Conservation (phyloP, 2,888 invertebrate genomes). For the Drosophila quasianomalipes region DNA sequence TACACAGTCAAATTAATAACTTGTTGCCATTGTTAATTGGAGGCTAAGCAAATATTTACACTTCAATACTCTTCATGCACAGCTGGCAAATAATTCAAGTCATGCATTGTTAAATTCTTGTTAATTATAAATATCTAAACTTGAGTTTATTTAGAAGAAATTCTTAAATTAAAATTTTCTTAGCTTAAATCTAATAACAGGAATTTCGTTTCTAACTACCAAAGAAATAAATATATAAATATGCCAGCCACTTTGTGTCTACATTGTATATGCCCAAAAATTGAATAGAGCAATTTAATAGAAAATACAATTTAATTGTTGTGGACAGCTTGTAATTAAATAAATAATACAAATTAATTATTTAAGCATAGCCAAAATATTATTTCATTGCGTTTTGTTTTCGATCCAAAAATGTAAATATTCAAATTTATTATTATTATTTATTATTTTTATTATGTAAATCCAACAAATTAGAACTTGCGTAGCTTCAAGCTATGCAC, state of each 20-base stretch:
- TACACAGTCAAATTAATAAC: slow-evolving; percentile 44
- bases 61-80: slow-evolving; percentile 28
- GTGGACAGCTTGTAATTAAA: not conserved
- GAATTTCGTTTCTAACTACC: not conserved
- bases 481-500: not conserved
- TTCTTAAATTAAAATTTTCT: not conserved
- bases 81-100: slow-evolving; percentile 13
- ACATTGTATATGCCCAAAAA: too few relatives aligned
- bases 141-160: not conserved
- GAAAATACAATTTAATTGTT: too few relatives aligned
- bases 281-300: too few relatives aligned
- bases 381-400: too few relatives aligned
- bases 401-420: too few relatives aligned
- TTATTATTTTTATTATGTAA: not conserved
- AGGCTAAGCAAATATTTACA: slow-evolving; percentile 59
- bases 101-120: slow-evolving; percentile 26
- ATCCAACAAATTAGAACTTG: not conserved
- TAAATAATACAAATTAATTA: not conserved
- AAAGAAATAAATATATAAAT: not conserved
- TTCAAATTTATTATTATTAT: too few relatives aligned
- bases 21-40: slow-evolving; percentile 52
- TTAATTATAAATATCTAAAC: slow-evolving; percentile 9
- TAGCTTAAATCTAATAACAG: not conserved
- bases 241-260: too few relatives aligned
- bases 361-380: too few relatives aligned